Evolutionary conservation across 2,888 invertebrate genomes (phyloP).

Genomic region (Sinopyrophorus schimmeli): DNA sequence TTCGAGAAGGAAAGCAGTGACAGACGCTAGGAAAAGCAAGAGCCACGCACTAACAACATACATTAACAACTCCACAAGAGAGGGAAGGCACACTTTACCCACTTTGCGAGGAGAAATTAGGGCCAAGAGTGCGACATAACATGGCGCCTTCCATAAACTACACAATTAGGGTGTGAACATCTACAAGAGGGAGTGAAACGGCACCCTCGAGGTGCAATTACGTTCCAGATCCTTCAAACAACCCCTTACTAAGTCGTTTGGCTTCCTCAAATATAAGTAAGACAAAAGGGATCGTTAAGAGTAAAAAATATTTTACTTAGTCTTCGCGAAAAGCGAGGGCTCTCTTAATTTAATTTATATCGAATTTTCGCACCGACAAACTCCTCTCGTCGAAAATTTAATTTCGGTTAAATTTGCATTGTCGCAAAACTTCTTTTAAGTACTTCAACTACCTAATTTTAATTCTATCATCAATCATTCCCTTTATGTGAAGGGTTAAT

Average conservation of each 20-base stretch:
- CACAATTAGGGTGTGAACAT: slow-evolving; percentile 51
- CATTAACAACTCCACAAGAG: slow-evolving; percentile 32
- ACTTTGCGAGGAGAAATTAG: slow-evolving; percentile 43
- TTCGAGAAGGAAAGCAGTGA: slow-evolving; percentile 8
- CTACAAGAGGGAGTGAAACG: slow-evolving; percentile 38
- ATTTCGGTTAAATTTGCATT: slow-evolving; percentile 30
- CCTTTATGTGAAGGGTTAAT: too few species aligned
- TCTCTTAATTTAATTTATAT: slow-evolving; percentile 34
- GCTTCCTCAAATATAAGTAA: slow-evolving; percentile 45
- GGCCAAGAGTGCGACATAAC: slow-evolving; percentile 40
- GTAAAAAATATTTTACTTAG: slow-evolving; percentile 48
- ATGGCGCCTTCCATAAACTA: slow-evolving; percentile 50
- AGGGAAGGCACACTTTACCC: slow-evolving; percentile 42
- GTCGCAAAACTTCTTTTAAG: slow-evolving; percentile 23
- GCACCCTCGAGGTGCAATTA: slow-evolving; percentile 52
- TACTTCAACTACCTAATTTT: slow-evolving; percentile 19
- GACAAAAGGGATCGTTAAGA: slow-evolving; percentile 52
- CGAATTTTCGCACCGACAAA: slow-evolving; percentile 31
- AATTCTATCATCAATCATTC: slow-evolving; percentile 13
- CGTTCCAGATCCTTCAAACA: slow-evolving; percentile 47
- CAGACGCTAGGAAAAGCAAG: neutral
- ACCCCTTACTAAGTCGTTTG: slow-evolving; percentile 48
- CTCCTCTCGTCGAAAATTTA: slow-evolving; percentile 32
- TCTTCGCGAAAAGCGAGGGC: slow-evolving; percentile 36
- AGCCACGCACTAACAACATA: slow-evolving; percentile 22